Evolutionary conservation across 2,888 invertebrate species (phyloP), one percentile per base, ranked within the genome.

Genomic region (Agriotes lineatus): DNA sequence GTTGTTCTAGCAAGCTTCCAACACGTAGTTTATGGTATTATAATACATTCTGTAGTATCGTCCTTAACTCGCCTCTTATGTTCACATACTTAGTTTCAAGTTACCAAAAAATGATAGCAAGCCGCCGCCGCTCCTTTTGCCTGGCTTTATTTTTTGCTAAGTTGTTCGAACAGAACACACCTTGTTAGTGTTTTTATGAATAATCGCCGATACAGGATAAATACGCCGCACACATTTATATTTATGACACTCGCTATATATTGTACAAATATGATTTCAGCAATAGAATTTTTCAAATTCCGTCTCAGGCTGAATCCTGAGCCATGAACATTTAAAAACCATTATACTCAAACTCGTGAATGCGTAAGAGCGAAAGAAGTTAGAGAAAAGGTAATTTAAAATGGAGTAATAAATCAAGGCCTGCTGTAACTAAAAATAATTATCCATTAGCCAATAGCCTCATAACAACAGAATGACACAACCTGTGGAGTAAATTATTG

Each of bases 171-270:
- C 42, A 42, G 42, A 42, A 42, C 37, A 37, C 37, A 37, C 42
- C 42, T 42, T 42, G 42, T 42, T 42, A 42, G 37, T 42, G 42
- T 42, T 42, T 42, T 42, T 42, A 14, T 16, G 12, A 39, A 39
- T 18, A 42, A 42, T 42, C 16, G 14, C 16, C 16, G 42, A 14
- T 42, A 42, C 22, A 22, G 25, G 48, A 48, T 48, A 25, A 45
- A 45, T 48, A 20, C 25, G n/a, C 48, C 20, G 12, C 25, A 48
- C 48, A 20, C 48, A 22, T 48, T 48, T 20, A 48, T 22, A 48
- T 48, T 20, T 48, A 20, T 22, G 22, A 48, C 48, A 48, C 22
- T 19, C 12, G 12, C 22, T 19, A 48, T 48, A 12, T 48, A 48
- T 48, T 20, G 19, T 12, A 12, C 12, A 12, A 22, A 22, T 48